Evolutionary conservation across 2,888 invertebrate genomes (phyloP).

Genomic region (Lithophane ornitopus): DNA sequence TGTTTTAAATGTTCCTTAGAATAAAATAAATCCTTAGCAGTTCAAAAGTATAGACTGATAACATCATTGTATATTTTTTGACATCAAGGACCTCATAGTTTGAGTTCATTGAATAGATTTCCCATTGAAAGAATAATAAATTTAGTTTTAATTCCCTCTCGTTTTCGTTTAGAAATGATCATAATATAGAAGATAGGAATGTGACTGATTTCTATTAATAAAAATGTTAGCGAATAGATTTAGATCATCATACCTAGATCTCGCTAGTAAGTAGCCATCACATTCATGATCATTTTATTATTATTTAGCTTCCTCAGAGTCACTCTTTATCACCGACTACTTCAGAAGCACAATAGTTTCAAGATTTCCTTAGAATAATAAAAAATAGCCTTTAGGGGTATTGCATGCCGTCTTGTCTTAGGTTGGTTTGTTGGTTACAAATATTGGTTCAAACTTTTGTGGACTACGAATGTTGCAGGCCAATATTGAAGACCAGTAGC

Average conservation of each 20-base stretch:
- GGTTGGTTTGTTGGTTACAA: slow-evolving; percentile 20
- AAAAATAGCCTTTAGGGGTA: slow-evolving; percentile 37
- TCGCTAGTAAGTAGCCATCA: slow-evolving; percentile 53
- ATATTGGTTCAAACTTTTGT: slow-evolving; percentile 36
- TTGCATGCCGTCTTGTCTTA: slow-evolving; percentile 53
- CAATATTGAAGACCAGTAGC: slow-evolving; percentile 83
- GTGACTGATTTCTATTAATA: slow-evolving; percentile 1
- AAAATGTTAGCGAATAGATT: slow-evolving; percentile 45
- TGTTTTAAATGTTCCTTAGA: slow-evolving; percentile 23
- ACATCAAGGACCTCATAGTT: slow-evolving; percentile 5
- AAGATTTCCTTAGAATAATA: slow-evolving; percentile 41
- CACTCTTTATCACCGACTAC: slow-evolving; percentile 56
- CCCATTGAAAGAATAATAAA: not conserved
- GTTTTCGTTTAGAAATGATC: slow-evolving; percentile 18
- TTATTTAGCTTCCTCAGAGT: slow-evolving; percentile 66
- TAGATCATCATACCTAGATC: slow-evolving; percentile 49
- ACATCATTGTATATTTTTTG: slow-evolving; percentile 39
- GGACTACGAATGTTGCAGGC: slow-evolving; percentile 76
- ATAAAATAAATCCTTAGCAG: slow-evolving; percentile 5
- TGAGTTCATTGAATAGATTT: slow-evolving; percentile 4
- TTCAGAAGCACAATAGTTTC: slow-evolving; percentile 59
- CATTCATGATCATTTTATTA: slow-evolving; percentile 67
- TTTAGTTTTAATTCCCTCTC: slow-evolving; percentile 1
- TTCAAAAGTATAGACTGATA: slow-evolving; percentile 22
- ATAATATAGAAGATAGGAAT: slow-evolving; percentile 23